Conservation (phyloP, 2,797 vertebrate genomes). For the Paratrypauchen microcephalus region DNA sequence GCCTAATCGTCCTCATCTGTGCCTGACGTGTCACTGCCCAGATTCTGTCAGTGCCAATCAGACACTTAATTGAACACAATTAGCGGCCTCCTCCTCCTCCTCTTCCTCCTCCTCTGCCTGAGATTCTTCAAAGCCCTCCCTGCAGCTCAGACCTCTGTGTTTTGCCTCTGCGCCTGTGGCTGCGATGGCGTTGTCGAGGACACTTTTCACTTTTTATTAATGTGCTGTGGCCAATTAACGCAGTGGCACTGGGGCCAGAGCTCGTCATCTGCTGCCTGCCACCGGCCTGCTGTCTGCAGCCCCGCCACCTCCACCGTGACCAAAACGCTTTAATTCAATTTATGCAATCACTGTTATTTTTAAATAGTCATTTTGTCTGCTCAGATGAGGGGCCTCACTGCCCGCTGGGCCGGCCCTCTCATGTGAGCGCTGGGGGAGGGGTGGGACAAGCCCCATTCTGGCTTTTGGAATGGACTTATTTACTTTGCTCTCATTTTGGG, state of each 20-base stretch:
- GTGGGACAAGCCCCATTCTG: conserved; percentile 39
- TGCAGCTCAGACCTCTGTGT: conserved; percentile 21
- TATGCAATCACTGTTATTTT: conserved; percentile 99
- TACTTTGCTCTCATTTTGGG: conserved; percentile 26
- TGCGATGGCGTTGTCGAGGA: conserved; percentile 66
- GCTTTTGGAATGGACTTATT: conserved; percentile 42
- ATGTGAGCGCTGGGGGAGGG: conserved; percentile 57
- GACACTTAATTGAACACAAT: conserved; percentile 86
- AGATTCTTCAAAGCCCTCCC: conserved; percentile 67
- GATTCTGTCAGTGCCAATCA: conserved; percentile 92
- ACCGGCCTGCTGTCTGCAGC: conserved; percentile 82
- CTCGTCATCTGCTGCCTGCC: conserved; percentile 97
- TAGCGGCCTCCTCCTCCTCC: conserved; percentile 67
- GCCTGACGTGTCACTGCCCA: conserved; percentile 88
- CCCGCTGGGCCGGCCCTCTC: conserved; percentile 71
- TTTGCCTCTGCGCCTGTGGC: conserved; percentile 47
- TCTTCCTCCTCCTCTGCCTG: conserved; percentile 40
- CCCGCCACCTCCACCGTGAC: conserved; percentile 88
- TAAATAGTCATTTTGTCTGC: conserved; percentile 97
- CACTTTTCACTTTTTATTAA: conserved; percentile 87
- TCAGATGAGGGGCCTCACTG: conserved; percentile 79
- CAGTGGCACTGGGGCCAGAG: conserved; percentile 91
- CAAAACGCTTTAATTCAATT: conserved; percentile 99
- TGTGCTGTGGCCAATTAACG: conserved; percentile 88
- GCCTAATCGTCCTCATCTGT: conserved; percentile 86